A percentile compares a stretch with the other conserved stretches of the same genome.
Evolutionary conservation across 2,888 invertebrate genomes (phyloP).

Genomic region (Linyphia triangularis): DNA sequence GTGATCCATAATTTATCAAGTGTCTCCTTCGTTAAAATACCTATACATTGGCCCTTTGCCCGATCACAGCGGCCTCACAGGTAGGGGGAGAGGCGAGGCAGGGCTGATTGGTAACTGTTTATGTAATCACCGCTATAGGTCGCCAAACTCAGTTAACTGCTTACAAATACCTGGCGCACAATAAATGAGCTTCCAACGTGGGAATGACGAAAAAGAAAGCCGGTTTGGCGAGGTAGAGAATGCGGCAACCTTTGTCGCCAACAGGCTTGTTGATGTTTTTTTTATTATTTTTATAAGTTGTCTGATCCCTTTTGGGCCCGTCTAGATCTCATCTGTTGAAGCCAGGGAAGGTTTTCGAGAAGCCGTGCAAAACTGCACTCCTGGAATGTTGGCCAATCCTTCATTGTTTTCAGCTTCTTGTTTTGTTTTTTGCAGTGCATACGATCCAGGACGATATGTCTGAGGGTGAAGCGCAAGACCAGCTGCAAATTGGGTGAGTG

Average conservation of each 20-base stretch:
- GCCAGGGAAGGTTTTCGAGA: conserved; percentile 14
- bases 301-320: conserved; percentile 24
- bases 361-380: conserved; percentile 28
- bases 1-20: conserved; percentile 3
- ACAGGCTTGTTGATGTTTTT: conserved; percentile 27
- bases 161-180: neutral
- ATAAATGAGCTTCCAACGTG: neutral
- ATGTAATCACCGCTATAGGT: conserved; percentile 12
- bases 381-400: conserved; percentile 19
- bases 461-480: conserved; percentile 93
- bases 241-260: conserved; percentile 67
- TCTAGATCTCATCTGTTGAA: conserved; percentile 16
- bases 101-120: neutral
- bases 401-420: conserved; percentile 30
- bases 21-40: conserved; percentile 15
- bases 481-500: conserved; percentile 92
- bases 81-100: neutral
- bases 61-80: conserved; percentile 10
- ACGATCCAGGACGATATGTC: conserved; percentile 94
- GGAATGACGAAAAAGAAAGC: conserved; percentile 25
- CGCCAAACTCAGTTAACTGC: neutral
- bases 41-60: conserved; percentile 63
- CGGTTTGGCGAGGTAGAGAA: conserved; percentile 68
- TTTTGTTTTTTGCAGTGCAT: conserved; percentile 87
- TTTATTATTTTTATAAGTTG: conserved; percentile 15